Evolutionary conservation across 2,797 vertebrate genomes (phyloP).

Genomic region (Avahi laniger): DNA sequence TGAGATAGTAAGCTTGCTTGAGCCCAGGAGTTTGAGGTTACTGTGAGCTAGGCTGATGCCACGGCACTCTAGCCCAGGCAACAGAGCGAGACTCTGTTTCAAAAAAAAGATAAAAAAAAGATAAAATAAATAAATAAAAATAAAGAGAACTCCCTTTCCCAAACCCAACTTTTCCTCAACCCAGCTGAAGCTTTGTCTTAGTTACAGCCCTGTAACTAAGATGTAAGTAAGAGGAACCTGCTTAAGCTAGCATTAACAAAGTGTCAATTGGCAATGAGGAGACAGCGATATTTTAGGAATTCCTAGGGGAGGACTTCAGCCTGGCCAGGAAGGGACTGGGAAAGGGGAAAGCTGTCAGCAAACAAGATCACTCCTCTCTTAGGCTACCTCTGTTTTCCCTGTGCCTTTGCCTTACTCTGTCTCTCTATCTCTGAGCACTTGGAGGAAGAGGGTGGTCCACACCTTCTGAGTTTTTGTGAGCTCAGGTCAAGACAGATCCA

Average conservation of each 20-base stretch:
- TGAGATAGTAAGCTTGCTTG: no score
- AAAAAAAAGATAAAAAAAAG: no score
- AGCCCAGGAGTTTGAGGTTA: no score
- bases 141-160: background rate
- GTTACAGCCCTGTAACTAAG: background rate
- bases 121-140: no score
- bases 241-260: background rate
- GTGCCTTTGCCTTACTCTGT: background rate
- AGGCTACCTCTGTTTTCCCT: background rate
- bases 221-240: background rate
- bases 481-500: background rate
- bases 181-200: background rate
- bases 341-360: background rate
- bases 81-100: no score
- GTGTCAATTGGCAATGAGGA: background rate
- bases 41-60: no score
- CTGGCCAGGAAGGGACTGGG: background rate
- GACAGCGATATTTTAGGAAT: background rate
- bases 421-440: constrained; percentile 3
- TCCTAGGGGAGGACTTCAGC: background rate
- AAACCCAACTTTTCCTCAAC: background rate
- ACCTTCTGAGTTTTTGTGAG: background rate
- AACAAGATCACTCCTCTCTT: background rate
- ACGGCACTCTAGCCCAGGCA: no score
- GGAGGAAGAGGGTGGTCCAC: background rate